Percentiles rank a stretch among this genome's conserved stretches.
These are phyloP conservation scores for Brachylomia viminalis DNA, from an alignment of 2,888 invertebrate genomes.

Conservation along the genomic window DNA sequence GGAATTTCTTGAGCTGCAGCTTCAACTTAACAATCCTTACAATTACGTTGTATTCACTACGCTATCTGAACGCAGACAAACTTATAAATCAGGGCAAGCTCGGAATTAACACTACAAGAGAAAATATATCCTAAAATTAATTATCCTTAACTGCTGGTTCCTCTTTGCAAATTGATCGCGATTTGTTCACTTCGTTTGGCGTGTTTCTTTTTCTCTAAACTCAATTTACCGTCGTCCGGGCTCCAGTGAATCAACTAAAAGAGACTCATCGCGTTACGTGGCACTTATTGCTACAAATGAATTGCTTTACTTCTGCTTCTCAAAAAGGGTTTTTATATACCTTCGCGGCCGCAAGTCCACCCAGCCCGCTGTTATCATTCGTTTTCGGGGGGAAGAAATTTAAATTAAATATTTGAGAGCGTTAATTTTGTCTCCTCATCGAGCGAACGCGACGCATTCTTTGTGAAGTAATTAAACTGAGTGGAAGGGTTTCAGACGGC, in stretches of 20 bases:
- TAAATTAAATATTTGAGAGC: constrained; percentile 91
- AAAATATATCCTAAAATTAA: constrained; percentile 72
- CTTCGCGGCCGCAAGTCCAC: constrained; percentile 78
- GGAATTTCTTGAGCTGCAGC: constrained; percentile 72
- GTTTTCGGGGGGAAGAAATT: constrained; percentile 88
- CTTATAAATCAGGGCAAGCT: constrained; percentile 58
- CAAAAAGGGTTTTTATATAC: constrained; percentile 78
- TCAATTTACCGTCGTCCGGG: constrained; percentile 78
- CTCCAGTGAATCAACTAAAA: constrained; percentile 81
- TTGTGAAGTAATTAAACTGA: constrained; percentile 91
- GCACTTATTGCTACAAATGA: constrained; percentile 83
- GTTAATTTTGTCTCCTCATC: constrained; percentile 91
- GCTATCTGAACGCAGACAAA: constrained; percentile 47
- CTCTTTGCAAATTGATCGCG: constrained; percentile 80
- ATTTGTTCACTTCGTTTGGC: constrained; percentile 80
- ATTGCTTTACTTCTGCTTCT: constrained; percentile 79
- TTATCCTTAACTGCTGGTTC: constrained; percentile 71
- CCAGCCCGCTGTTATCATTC: constrained; percentile 87
- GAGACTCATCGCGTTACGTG: constrained; percentile 83
- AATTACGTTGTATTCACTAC: constrained; percentile 53
- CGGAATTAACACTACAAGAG: constrained; percentile 57
- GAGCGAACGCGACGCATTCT: constrained; percentile 90
- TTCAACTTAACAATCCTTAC: constrained; percentile 58
- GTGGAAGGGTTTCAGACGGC: constrained; percentile 89
- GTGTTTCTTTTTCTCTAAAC: constrained; percentile 82